phyloP scores from a whole-genome alignment of 2,113 vertebrate species.

The Syngnathoides biaculeatus region DNA sequence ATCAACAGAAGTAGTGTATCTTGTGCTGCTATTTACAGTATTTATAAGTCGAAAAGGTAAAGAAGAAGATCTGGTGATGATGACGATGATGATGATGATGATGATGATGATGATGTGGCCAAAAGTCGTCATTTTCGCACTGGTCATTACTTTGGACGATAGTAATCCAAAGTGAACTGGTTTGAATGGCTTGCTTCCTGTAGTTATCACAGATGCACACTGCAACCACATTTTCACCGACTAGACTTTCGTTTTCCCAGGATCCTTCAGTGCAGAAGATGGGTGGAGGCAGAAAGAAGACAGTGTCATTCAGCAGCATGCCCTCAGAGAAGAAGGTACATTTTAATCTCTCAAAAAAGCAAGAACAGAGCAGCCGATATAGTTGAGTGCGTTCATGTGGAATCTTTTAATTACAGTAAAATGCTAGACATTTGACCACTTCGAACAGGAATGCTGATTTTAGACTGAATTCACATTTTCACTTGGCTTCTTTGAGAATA shows the following conservation, averaged over 20 bases:
- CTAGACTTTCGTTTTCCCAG: slow-evolving; percentile 63
- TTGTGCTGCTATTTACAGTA: no score
- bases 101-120: no score
- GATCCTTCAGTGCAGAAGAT: slow-evolving; percentile 90
- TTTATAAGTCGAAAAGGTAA: no score
- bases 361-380: neutral
- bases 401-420: neutral
- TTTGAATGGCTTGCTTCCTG: neutral
- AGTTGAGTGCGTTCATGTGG: neutral
- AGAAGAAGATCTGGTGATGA: no score
- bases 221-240: slow-evolving; percentile 7
- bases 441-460: neutral
- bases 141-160: neutral
- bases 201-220: neutral
- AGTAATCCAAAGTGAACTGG: neutral
- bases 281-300: slow-evolving; percentile 88
- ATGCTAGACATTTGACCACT: neutral
- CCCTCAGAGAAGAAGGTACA: slow-evolving; percentile 90
- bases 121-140: no score
- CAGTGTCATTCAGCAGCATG: slow-evolving; percentile 98
- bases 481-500: neutral
- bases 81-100: no score
- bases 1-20: no score
- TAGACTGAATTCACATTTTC: neutral
- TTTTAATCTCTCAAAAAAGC: neutral